A percentile compares a stretch with the other conserved stretches of the same genome.
Evolutionary conservation across 2,113 vertebrate genomes (phyloP).

Genomic region (Camarhynchus parvulus): DNA sequence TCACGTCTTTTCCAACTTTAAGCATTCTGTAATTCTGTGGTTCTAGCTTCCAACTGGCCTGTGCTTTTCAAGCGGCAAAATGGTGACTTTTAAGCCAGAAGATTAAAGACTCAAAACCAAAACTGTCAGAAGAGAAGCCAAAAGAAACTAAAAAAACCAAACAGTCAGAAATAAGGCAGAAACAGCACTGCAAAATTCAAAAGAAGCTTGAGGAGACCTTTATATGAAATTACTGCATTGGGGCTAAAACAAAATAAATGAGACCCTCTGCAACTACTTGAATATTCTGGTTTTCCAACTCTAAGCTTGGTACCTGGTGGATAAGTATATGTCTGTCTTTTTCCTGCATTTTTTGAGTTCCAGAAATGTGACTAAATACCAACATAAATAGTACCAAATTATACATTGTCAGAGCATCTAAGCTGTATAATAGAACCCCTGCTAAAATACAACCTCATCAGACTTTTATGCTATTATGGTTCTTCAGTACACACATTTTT

Average conservation of each 20-base stretch:
- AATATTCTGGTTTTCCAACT: not conserved
- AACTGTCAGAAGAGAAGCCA: not conserved
- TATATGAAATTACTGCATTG: not conserved
- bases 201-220: not conserved
- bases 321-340: slow-evolving; percentile 26
- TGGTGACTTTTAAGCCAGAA: not conserved
- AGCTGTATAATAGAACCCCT: not conserved
- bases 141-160: not conserved
- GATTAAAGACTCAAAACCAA: not conserved
- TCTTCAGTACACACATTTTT: not conserved
- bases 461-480: slow-evolving; percentile 7
- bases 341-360: slow-evolving; percentile 19
- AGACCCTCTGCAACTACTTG: not conserved
- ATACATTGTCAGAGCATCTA: not conserved
- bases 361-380: slow-evolving; percentile 43
- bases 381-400: slow-evolving; percentile 56
- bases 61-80: not conserved
- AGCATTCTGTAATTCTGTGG: not conserved
- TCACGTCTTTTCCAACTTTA: rapidly evolving
- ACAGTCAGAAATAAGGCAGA: not conserved
- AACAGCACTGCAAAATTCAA: not conserved
- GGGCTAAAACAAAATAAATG: not conserved
- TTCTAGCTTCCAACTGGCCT: not conserved
- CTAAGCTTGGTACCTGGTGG: not conserved
- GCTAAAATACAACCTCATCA: slow-evolving; percentile 12